Percentiles rank a stretch among this genome's conserved stretches.
Conservation (phyloP, 2,888 invertebrate species). For the Drosophila rellima region DNA sequence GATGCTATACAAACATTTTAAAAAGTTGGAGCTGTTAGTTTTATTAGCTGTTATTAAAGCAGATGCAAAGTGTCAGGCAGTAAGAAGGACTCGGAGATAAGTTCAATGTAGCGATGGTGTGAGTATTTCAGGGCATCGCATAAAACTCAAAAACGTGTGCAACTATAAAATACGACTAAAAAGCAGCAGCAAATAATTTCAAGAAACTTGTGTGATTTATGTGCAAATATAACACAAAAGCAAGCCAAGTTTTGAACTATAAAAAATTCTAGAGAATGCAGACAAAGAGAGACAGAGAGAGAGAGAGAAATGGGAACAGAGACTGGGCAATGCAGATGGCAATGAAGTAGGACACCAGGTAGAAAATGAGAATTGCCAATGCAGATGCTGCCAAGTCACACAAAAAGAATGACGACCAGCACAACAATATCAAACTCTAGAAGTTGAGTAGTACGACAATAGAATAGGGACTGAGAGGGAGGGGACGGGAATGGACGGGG, state of each 20-base stretch:
- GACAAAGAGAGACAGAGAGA: neutral
- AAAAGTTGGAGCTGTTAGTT: slow-evolving; percentile 5
- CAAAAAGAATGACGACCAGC: slow-evolving; percentile 53
- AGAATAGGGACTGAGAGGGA: neutral
- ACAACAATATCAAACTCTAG: slow-evolving; percentile 35
- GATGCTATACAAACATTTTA: neutral
- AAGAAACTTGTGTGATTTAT: slow-evolving; percentile 76
- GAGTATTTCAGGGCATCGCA: slow-evolving; percentile 10
- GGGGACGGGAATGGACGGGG: neutral
- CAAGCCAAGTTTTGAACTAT: slow-evolving; percentile 56
- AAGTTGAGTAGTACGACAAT: slow-evolving; percentile 18
- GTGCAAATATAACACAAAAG: slow-evolving; percentile 75
- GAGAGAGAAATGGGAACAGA: neutral
- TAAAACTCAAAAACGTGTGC: slow-evolving; percentile 30
- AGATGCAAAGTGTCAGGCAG: slow-evolving; percentile 6
- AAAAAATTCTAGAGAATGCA: slow-evolving; percentile 26
- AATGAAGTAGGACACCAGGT: slow-evolving; percentile 69
- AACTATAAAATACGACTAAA: slow-evolving; percentile 40
- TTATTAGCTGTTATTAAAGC: slow-evolving; percentile 12
- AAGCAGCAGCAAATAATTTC: slow-evolving; percentile 61
- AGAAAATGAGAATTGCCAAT: slow-evolving; percentile 64
- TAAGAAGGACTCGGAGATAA: slow-evolving; percentile 6
- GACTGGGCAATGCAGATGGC: slow-evolving; percentile 45
- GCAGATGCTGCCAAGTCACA: slow-evolving; percentile 70
- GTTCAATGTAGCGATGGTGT: neutral